phyloP scores from a whole-genome alignment of 2,113 vertebrate species.

The Panthera uncia region DNA sequence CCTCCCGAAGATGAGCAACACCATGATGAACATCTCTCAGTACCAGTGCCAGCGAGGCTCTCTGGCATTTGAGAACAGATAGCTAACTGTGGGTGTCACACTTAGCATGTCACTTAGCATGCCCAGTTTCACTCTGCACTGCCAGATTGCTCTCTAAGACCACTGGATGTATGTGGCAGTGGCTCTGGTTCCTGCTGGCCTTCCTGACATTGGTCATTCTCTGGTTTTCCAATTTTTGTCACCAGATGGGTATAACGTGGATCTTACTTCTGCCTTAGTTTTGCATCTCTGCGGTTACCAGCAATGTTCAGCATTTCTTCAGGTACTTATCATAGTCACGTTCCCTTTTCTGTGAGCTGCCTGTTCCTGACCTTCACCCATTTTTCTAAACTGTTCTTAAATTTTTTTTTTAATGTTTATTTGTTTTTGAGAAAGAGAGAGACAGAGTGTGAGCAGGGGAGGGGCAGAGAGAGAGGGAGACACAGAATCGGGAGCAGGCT shows the following conservation, averaged over 20 bases:
- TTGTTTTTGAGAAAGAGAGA: neutral
- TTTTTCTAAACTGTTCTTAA: neutral
- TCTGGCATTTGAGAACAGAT: neutral
- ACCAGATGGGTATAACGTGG: neutral
- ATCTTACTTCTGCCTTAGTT: neutral
- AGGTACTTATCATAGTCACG: neutral
- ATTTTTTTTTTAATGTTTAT: neutral
- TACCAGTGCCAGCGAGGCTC: neutral
- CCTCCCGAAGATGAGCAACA: neutral
- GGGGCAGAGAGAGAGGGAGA: no score
- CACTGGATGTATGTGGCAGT: accelerated
- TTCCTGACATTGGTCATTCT: neutral
- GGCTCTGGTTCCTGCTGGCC: no score
- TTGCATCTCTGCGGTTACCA: neutral
- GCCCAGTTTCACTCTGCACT: neutral
- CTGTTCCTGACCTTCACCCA: neutral
- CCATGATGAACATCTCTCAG: neutral
- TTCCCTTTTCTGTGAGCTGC: neutral
- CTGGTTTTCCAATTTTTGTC: neutral
- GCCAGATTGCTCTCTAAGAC: neutral
- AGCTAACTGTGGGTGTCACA: no score
- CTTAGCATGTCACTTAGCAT: no score
- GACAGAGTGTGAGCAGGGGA: no score
- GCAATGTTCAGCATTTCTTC: neutral
- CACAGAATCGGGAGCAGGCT: no score